Evolutionary conservation across 2,113 vertebrate species (phyloP).

Genomic region (Pleuronectes platessa): DNA sequence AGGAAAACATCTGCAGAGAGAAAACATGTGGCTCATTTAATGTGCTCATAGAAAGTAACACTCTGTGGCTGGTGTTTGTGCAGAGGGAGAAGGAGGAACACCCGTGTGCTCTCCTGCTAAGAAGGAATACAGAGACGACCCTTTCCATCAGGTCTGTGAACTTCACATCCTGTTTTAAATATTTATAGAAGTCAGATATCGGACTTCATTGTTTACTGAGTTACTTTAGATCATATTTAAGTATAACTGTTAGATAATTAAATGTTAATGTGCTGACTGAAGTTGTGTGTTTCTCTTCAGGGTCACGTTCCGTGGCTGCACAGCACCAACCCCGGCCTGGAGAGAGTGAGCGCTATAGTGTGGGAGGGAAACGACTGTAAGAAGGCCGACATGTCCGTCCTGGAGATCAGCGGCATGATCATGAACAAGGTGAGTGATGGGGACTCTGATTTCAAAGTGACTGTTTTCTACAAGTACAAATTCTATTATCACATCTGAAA

Average conservation of each 20-base stretch:
- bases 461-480: too few relatives aligned
- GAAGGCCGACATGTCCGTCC: slow-evolving; percentile 99
- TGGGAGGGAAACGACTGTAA: slow-evolving; percentile 99
- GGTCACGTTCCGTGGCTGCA: slow-evolving; percentile 96
- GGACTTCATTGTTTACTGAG: too few relatives aligned
- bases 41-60: too few relatives aligned
- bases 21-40: background rate
- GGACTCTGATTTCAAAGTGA: too few relatives aligned
- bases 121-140: slow-evolving; percentile 96
- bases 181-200: too few relatives aligned
- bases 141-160: slow-evolving; percentile 92
- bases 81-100: slow-evolving; percentile 87
- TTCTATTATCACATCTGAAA: background rate
- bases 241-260: background rate
- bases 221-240: background rate
- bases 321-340: slow-evolving; percentile 92
- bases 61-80: background rate
- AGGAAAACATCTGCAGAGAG: background rate
- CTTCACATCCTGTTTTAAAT: background rate
- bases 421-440: slow-evolving; percentile 92
- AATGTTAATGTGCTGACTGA: background rate
- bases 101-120: slow-evolving; percentile 87
- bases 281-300: slow-evolving; percentile 67
- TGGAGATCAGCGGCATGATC: slow-evolving; percentile 99
- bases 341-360: slow-evolving; percentile 98